phyloP scores from a whole-genome alignment of 2,888 invertebrate genomes.

The Campoletis raptor region DNA sequence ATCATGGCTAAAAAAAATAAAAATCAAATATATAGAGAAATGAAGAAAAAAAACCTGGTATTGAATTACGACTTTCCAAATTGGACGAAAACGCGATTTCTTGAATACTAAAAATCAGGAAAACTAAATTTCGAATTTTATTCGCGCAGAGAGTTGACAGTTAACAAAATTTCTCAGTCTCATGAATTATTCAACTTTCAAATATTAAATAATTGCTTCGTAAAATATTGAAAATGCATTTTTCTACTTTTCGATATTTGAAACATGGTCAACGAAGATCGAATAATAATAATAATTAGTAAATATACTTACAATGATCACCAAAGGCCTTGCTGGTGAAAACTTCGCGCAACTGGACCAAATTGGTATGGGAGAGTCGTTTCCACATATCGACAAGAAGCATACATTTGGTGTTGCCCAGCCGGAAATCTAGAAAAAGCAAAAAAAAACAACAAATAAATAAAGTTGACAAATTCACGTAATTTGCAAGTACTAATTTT shows the following conservation, averaged over 20 bases:
- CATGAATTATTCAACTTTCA: background rate
- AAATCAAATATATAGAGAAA: slow-evolving; percentile 10
- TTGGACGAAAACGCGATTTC: background rate
- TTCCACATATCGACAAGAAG: slow-evolving; percentile 97
- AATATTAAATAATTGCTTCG: background rate
- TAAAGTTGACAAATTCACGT: slow-evolving; percentile 1
- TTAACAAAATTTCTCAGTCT: background rate
- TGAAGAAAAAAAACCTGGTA: slow-evolving; percentile 17
- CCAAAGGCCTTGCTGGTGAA: slow-evolving; percentile 98
- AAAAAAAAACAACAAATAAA: background rate
- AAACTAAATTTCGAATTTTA: no score
- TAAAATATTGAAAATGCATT: background rate
- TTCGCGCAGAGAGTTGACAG: background rate
- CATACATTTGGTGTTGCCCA: slow-evolving; percentile 94
- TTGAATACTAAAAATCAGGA: background rate
- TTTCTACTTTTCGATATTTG: background rate
- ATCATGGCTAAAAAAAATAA: slow-evolving; percentile 92
- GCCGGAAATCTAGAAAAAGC: slow-evolving; percentile 89
- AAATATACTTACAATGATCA: slow-evolving; percentile 93
- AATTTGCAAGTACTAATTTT: no score
- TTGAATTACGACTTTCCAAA: background rate
- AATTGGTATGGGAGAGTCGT: slow-evolving; percentile 96
- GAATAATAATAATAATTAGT: slow-evolving; percentile 56
- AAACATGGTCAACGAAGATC: slow-evolving; percentile 21
- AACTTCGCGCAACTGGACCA: slow-evolving; percentile 96